A percentile compares a stretch with the other conserved stretches of the same genome.
These are phyloP conservation scores for Pica pica DNA, from an alignment of 2,113 vertebrate genomes.

Conservation along the genomic window DNA sequence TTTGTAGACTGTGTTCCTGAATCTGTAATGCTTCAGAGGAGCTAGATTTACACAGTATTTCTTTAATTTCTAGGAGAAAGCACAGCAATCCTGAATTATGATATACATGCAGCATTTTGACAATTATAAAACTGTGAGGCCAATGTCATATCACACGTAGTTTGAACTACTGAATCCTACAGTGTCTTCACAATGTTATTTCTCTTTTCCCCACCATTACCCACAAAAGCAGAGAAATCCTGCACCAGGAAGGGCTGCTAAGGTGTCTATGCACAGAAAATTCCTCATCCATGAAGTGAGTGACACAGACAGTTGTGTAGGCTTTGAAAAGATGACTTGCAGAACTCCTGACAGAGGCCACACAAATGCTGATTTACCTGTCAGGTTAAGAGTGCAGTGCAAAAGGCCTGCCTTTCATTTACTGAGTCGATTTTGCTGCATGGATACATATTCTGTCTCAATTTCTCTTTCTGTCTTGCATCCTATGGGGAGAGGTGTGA, in stretches of 20 bases:
- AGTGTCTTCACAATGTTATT: background rate
- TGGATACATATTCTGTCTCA: background rate
- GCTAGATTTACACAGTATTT: background rate
- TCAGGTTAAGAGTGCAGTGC: background rate
- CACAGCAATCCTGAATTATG: background rate
- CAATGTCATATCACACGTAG: background rate
- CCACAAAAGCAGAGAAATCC: background rate
- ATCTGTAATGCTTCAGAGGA: background rate
- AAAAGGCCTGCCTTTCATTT: background rate
- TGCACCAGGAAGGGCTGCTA: background rate
- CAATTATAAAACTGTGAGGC: background rate
- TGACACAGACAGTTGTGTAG: background rate
- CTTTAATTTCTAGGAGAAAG: background rate
- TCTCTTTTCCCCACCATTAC: background rate
- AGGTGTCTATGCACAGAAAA: background rate
- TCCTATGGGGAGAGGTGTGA: constrained; percentile 29
- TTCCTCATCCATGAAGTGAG: background rate
- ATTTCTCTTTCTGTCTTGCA: background rate
- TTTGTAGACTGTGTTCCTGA: background rate
- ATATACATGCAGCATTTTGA: background rate
- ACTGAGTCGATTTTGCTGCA: background rate
- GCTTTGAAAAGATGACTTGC: background rate
- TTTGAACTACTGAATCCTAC: background rate
- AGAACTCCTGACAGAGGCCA: background rate
- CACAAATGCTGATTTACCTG: background rate